Evolutionary conservation across 2,888 invertebrate genomes (phyloP), one percentile per base, ranked within the genome.

Genomic region (Pristionchus japonicus): DNA sequence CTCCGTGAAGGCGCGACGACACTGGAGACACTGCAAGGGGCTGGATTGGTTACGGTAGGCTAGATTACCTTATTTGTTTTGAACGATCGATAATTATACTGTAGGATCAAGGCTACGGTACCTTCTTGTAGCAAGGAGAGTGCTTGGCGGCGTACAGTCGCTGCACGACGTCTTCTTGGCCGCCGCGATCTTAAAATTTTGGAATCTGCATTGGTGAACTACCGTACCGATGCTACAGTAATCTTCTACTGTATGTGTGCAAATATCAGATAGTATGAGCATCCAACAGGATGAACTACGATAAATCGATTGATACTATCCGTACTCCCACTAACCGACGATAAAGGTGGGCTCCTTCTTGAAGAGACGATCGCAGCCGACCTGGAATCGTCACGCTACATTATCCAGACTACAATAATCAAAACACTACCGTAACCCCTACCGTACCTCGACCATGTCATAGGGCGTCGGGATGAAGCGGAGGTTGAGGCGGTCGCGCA

Each of bases 261-360:
- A 49, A 82, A 37, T 40, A 74, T 47, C n/a, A n/a, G n/a, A n/a
- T n/a, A n/a, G n/a, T n/a, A n/a, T n/a, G n/a, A n/a, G 27, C 11
- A 17, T 47, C 80, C 15, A 11, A 47, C 80, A 15, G 37, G 15
- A 15, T 6, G 11, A 70, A n/a, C n/a, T n/a, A n/a, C n/a, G 27
- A 52, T 43, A 43, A 77, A n/a, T 1, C 1, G n/a, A 43, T 47
- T 43, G 40, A 49, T 49, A 37, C 40, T 23, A 1, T 23, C 80
- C 31, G 43, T 64, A 67, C 23, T 20, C 27, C n/a, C n/a, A n/a
- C 85, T 27, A 4, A 86, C 85, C 85, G n/a, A 86, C 43, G 27
- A 86, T 67, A 47, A 86, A 86, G 7, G 85, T 67, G 37, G 85
- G 85, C 47, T 86, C 85, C 67, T 86, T 86, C 85, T 86, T 86